Evolutionary conservation across 2,113 vertebrate species (phyloP), one percentile per base, ranked within the genome.

Genomic region (Climacteris rufus): DNA sequence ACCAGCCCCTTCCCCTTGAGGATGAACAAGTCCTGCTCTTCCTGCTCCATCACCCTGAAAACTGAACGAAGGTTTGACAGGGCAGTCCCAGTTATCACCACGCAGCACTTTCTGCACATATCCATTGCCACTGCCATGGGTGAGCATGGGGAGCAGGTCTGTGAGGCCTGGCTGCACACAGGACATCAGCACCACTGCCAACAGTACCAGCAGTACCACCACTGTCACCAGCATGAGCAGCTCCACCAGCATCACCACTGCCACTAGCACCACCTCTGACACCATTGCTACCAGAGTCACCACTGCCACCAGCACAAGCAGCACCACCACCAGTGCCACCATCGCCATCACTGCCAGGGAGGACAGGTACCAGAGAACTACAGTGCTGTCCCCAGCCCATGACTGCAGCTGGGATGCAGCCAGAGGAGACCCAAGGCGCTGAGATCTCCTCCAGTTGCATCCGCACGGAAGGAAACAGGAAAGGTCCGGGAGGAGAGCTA

Each of bases 381-480:
- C 5, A 17, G 25, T 2, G 23, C 40, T 3, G 15, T 37, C 66
- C 49, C 39, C 79, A 90, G 47, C 33, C 40, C 1, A 1, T 5
- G 13, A 50, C 23, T 1, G 2, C 42, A 90, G 56, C 35, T 3
- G 21, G 74, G 47, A 44, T 30, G 45, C 4, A 3, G 66, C 52
- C 69, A 45, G 54, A 95, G 75, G 75, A 77, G 93, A 92, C 35
- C 18, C 56, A 69, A 30, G 0, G 0, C 0, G 2, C 45, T 53
- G 72, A 86, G 63, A 79, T 25, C 95, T 97, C 96, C 95, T 91
- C 77, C 3, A 10, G 85, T 52, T 3, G 2, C 57, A 93, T 92
- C 92, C 1, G 39, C 2, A 4, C 0, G 13, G 93, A 96, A 95
- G 84, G 94, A 94, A 95, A 83, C 88, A 83, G 70, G 75, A 92